phyloP scores from a whole-genome alignment of 2,113 vertebrate species.

The Calcarius ornatus region DNA sequence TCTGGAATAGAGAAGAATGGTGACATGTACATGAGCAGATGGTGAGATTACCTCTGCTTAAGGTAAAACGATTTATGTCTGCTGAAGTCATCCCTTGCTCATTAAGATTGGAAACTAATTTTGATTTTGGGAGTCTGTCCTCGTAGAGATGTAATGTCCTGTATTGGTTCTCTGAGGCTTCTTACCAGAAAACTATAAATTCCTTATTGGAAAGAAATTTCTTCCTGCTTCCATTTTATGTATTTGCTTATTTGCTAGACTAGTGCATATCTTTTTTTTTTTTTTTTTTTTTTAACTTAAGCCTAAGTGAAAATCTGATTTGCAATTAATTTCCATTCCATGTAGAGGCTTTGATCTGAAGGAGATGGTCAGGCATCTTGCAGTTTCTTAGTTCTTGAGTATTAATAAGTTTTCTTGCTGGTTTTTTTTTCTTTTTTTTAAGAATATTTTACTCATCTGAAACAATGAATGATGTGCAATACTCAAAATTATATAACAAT shows the following conservation, averaged over 20 bases:
- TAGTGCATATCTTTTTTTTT: background rate
- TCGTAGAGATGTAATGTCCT: background rate
- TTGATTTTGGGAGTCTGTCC: background rate
- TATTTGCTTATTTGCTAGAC: background rate
- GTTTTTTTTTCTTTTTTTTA: background rate
- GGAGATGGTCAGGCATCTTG: background rate
- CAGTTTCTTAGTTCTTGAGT: background rate
- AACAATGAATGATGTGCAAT: background rate
- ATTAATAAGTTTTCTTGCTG: background rate
- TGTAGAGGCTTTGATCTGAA: background rate
- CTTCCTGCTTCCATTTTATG: background rate
- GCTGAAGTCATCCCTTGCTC: background rate
- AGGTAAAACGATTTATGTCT: conserved; percentile 6
- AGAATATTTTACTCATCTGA: background rate
- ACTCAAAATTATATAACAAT: background rate
- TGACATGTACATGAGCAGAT: background rate
- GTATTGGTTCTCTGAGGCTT: background rate
- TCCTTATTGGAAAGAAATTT: background rate
- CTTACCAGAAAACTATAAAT: background rate
- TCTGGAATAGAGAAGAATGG: background rate
- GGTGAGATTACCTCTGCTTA: background rate
- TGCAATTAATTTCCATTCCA: background rate
- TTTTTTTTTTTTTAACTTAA: background rate
- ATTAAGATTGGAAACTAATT: background rate
- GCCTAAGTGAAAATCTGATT: background rate